Evolutionary conservation across 2,113 vertebrate species (phyloP).

Genomic region (Charina bottae): DNA sequence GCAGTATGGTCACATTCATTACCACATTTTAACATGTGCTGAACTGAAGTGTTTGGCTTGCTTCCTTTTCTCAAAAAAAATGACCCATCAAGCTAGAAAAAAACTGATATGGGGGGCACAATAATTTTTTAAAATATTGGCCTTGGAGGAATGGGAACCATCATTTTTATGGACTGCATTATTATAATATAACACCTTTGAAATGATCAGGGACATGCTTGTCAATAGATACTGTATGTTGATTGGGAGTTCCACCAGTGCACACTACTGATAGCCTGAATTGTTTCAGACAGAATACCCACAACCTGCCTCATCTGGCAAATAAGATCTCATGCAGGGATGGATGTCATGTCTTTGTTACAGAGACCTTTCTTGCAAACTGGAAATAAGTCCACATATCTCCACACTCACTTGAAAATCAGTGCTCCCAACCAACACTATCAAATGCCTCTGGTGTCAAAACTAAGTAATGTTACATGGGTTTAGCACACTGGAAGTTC

Average conservation of each 20-base stretch:
- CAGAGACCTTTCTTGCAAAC: neutral
- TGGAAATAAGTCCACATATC: neutral
- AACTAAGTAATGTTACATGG: neutral
- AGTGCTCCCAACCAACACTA: neutral
- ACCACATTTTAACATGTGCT: conserved; percentile 8
- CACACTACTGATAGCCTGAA: neutral
- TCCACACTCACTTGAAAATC: neutral
- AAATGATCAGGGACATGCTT: neutral
- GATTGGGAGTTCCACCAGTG: neutral
- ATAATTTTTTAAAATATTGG: neutral
- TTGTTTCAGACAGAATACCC: neutral
- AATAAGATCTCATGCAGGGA: neutral
- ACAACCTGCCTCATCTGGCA: neutral
- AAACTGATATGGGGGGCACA: neutral
- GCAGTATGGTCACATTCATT: conserved; percentile 21
- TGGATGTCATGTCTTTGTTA: neutral
- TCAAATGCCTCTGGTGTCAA: neutral
- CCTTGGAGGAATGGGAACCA: neutral
- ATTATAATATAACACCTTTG: neutral
- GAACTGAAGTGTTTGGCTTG: neutral
- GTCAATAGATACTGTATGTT: neutral
- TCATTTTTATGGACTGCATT: neutral
- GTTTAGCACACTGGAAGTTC: neutral
- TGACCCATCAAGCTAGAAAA: neutral
- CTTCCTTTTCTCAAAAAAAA: neutral